Conservation (phyloP, 1,140 invertebrate species). For the Drosophila pandora region DNA sequence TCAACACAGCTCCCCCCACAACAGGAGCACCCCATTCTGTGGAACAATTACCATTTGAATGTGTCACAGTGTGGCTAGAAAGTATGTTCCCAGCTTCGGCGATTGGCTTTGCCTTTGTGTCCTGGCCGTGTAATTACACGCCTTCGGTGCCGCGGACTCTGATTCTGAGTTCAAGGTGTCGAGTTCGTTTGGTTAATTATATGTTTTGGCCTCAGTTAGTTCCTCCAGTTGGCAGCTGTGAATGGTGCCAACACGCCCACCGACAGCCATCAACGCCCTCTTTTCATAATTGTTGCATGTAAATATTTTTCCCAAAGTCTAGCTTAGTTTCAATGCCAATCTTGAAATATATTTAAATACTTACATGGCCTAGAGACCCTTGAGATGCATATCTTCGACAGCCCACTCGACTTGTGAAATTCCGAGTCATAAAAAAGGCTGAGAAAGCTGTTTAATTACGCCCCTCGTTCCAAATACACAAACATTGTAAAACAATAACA, state of each 20-base stretch:
- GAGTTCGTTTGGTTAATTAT: slow-evolving; percentile 75
- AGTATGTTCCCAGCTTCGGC: slow-evolving; percentile 54
- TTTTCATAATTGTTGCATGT: slow-evolving; percentile 52
- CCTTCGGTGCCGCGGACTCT: slow-evolving; percentile 26
- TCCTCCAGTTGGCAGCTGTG: slow-evolving; percentile 43
- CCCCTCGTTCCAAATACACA: slow-evolving; percentile 36
- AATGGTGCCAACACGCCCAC: slow-evolving; percentile 35
- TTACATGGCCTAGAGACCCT: background rate
- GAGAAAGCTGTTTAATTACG: slow-evolving; percentile 69
- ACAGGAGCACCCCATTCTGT: slow-evolving; percentile 17
- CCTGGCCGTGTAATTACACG: slow-evolving; percentile 68
- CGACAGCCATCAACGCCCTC: slow-evolving; percentile 52
- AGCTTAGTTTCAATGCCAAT: background rate
- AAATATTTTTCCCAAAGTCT: slow-evolving; percentile 18
- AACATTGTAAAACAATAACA: slow-evolving; percentile 80
- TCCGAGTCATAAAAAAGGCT: slow-evolving; percentile 62
- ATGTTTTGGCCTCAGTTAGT: slow-evolving; percentile 64
- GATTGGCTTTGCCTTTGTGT: slow-evolving; percentile 66
- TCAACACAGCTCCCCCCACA: background rate
- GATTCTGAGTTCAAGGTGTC: slow-evolving; percentile 58
- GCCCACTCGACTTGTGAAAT: slow-evolving; percentile 58
- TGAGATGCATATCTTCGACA: slow-evolving; percentile 17
- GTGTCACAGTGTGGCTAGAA: slow-evolving; percentile 67
- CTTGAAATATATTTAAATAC: slow-evolving; percentile 4
- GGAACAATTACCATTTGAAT: slow-evolving; percentile 74